phyloP scores from a whole-genome alignment of 1,140 invertebrate species.

The Bombus consobrinus region DNA sequence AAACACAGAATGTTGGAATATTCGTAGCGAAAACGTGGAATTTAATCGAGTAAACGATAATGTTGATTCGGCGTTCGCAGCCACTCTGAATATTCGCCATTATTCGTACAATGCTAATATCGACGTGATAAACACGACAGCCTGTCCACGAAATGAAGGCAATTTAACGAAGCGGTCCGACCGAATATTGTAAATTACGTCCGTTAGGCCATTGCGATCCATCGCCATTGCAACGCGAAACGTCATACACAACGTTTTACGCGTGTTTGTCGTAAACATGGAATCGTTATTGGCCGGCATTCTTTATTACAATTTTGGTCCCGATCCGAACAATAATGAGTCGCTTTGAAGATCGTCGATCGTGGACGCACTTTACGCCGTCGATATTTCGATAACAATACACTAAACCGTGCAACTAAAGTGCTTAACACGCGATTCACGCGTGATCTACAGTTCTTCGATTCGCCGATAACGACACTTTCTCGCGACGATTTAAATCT shows the following conservation, averaged over 20 bases:
- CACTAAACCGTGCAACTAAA: background rate
- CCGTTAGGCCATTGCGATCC: background rate
- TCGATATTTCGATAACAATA: background rate
- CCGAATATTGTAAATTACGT: constrained; percentile 42
- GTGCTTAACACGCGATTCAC: too few relatives aligned
- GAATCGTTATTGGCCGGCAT: background rate
- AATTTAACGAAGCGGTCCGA: constrained; percentile 47
- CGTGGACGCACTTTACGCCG: background rate
- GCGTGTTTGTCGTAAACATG: constrained; percentile 24
- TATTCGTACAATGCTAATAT: constrained; percentile 47
- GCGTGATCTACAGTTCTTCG: background rate
- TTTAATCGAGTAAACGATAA: constrained; percentile 54
- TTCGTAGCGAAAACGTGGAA: constrained; percentile 38
- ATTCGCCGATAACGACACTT: background rate
- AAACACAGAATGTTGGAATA: too few relatives aligned
- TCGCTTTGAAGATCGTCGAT: too few relatives aligned
- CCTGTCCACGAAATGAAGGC: constrained; percentile 48
- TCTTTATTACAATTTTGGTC: constrained; percentile 27
- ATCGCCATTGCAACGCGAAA: constrained; percentile 21
- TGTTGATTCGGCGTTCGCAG: constrained; percentile 28
- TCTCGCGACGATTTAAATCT: background rate
- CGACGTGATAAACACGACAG: constrained; percentile 48
- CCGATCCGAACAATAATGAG: background rate
- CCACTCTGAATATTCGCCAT: constrained; percentile 38
- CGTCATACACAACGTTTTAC: constrained; percentile 32